Evolutionary conservation across 2,888 invertebrate genomes (phyloP), one percentile per base, ranked within the genome.

Genomic region (Ptycholaimellus sp.): DNA sequence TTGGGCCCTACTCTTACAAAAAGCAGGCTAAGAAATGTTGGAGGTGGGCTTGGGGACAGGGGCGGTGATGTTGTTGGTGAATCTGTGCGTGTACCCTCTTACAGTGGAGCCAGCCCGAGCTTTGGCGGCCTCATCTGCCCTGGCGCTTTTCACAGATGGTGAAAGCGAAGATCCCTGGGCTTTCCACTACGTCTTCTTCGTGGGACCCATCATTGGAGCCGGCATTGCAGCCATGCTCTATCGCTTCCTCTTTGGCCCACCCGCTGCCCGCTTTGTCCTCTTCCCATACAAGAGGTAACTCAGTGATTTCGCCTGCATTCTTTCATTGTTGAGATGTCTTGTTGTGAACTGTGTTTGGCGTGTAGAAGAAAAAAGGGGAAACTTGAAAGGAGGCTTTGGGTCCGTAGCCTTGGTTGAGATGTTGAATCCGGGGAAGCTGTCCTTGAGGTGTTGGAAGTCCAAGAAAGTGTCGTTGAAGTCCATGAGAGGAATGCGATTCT

Each of bases 381-480:
- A 73, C 73, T 69, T 72, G 58, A 80, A 87, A 0, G 90, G 90
- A 28, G 82, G 39, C 52, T 72, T 71, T 38, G 68, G 67, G 7
- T 50, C 49, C 0, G 71, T 70, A 46, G 73, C 70, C 39, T 71
- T 67, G 0, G 70, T 68, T 36, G 69, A 66, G 14, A 77, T 69
- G 53, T 72, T 69, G 31, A 83, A 71, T 51, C 76, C 68, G 56
- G 51, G 82, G 60, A 96, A 99, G 58, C 82, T 78, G 37, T 70
- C 67, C 41, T 72, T 66, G 30, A 99, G 61, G 59, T 99, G 96
- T 38, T 81, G 74, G 58, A 77, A 73, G 47, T 79, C 73, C 44
- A 99, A 67, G 56, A 99, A 99, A 0, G 96, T 96, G 56, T 99
- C 96, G 59, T 93, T 87, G 62, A 90, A 99, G 60, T 99, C 83